These are phyloP conservation scores for Gouania willdenowi DNA, from an alignment of 2,797 vertebrate species.

Conservation along the genomic window DNA sequence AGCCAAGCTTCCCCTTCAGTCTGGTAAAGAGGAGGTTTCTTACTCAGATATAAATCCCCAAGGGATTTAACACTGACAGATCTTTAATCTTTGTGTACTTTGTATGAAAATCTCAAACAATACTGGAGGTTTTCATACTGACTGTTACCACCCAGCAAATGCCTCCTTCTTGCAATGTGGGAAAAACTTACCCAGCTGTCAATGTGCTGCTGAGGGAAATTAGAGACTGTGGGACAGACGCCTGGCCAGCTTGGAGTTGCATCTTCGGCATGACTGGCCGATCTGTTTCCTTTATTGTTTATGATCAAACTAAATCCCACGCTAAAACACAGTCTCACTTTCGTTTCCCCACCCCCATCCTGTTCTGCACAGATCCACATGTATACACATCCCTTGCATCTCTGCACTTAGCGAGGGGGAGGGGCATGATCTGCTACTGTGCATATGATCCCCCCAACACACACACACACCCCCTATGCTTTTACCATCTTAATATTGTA, in stretches of 20 bases:
- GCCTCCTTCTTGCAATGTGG: background rate
- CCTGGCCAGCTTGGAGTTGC: constrained; percentile 17
- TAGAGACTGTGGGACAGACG: too few relatives aligned
- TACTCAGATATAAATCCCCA: constrained; percentile 18
- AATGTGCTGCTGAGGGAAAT: background rate
- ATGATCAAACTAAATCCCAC: constrained; percentile 32
- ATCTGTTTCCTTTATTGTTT: constrained; percentile 19
- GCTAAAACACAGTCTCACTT: constrained; percentile 23
- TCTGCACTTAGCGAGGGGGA: constrained; percentile 64
- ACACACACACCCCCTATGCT: too few relatives aligned
- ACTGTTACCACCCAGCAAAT: background rate
- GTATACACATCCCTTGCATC: constrained; percentile 42
- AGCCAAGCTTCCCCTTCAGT: constrained; percentile 5
- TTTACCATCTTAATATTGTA: constrained; percentile 42
- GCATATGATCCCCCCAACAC: constrained; percentile 61
- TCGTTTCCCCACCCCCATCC: constrained; percentile 6
- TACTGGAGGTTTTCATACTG: background rate
- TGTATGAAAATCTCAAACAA: constrained; percentile 4
- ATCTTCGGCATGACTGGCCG: constrained; percentile 8
- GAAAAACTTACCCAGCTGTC: constrained; percentile 5
- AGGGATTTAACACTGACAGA: constrained; percentile 37
- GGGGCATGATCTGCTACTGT: constrained; percentile 42
- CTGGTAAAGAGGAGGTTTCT: constrained; percentile 26
- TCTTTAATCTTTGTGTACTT: constrained; percentile 40
- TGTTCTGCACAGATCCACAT: constrained; percentile 14